Evolutionary conservation across 64 coral and sea anemone genomes (phyloP).

Genomic region (Stylophora pistillata): DNA sequence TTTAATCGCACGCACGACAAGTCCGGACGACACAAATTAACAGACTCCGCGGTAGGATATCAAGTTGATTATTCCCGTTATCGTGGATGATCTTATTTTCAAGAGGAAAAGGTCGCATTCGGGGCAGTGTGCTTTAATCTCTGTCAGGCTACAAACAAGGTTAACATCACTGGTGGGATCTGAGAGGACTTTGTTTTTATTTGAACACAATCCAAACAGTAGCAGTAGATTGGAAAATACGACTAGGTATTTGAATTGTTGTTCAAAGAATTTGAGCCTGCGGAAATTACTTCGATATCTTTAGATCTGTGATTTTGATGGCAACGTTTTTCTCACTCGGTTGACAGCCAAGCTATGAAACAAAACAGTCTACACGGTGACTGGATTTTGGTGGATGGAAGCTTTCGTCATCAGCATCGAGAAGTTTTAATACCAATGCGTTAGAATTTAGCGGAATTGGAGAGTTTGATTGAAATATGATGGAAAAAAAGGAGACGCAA

Average conservation of each 20-base stretch:
- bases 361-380: background rate
- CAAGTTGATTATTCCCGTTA: constrained; percentile 50
- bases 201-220: constrained; percentile 27
- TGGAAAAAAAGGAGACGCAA: background rate
- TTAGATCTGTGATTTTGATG: constrained; percentile 31
- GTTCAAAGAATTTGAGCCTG: constrained; percentile 24
- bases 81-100: constrained; percentile 50
- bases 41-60: constrained; percentile 37
- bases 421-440: background rate
- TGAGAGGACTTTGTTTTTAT: constrained; percentile 28
- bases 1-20: constrained; percentile 5
- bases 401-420: background rate
- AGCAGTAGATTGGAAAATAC: constrained; percentile 24
- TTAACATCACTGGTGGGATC: background rate
- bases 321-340: background rate
- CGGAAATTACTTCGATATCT: constrained; percentile 15
- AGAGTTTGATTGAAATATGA: background rate
- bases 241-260: constrained; percentile 1
- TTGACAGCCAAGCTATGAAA: constrained; percentile 17
- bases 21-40: constrained; percentile 47
- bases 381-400: background rate
- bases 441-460: background rate
- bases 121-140: constrained; percentile 26
- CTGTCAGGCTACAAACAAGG: background rate
- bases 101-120: constrained; percentile 30